These are phyloP conservation scores for Torymus auratus DNA, from an alignment of 2,888 invertebrate species.

Conservation along the genomic window DNA sequence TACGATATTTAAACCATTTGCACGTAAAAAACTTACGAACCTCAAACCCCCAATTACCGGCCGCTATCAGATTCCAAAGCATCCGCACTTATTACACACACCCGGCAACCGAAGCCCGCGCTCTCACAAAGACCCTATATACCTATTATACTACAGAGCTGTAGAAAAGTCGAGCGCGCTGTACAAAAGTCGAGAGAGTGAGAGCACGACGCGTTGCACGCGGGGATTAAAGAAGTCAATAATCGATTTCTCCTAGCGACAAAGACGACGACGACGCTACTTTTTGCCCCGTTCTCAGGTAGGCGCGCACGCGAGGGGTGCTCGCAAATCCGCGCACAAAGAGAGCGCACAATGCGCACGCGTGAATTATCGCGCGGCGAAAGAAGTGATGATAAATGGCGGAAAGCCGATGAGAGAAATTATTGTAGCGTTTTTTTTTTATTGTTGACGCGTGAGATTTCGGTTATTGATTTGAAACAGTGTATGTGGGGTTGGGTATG, in stretches of 20 bases:
- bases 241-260: slow-evolving; percentile 49
- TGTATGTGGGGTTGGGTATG: too few relatives aligned
- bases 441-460: too few relatives aligned
- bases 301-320: slow-evolving; percentile 16
- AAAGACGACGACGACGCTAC: slow-evolving; percentile 17
- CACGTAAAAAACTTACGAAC: too few relatives aligned
- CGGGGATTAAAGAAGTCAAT: slow-evolving; percentile 51
- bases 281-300: too few relatives aligned
- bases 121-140: slow-evolving; percentile 8
- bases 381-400: slow-evolving; percentile 44
- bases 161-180: neutral
- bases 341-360: neutral
- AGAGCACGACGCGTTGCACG: neutral
- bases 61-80: too few relatives aligned
- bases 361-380: slow-evolving; percentile 42
- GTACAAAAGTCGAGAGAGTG: slow-evolving; percentile 24
- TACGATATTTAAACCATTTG: too few relatives aligned
- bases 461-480: too few relatives aligned
- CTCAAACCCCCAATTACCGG: too few relatives aligned
- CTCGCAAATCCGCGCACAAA: slow-evolving; percentile 20
- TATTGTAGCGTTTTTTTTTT: too few relatives aligned
- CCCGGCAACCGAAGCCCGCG: too few relatives aligned
- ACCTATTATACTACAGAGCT: neutral
- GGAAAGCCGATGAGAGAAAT: neutral
- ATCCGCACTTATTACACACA: too few relatives aligned